Evolutionary conservation across 2,888 invertebrate species (phyloP), one percentile per base, ranked within the genome.

Genomic region (Quadroppia sp.): DNA sequence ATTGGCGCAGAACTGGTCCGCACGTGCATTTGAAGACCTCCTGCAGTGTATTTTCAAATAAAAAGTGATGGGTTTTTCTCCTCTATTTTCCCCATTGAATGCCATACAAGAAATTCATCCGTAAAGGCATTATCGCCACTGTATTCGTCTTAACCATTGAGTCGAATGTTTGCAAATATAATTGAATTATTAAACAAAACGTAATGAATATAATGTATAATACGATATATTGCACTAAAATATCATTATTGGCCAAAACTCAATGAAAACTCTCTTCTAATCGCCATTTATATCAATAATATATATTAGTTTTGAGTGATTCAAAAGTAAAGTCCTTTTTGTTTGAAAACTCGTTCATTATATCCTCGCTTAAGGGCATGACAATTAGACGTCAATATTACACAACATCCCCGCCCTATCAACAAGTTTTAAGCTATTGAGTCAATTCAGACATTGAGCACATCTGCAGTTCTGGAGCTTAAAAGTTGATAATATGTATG

Each of bases 141-240:
- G 40, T 42, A 67, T 67, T 67, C 36, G 67, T 67, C 67, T 67
- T 67, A 67, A 67, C 67, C 67, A 67, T 67, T 67, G 67, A 67
- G 61, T 32, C 61, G 61, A 61, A 9, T 48, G 48, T 48, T 56
- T 56, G 56, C 25, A 56, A 56, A 56, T 56, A 67, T 67, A 67
- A 67, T 67, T 67, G 40, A 67, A 67, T 67, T 67, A 67, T 67
- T 67, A 67, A 67, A 67, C 67, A 67, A 67, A 67, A 67, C 67
- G 40, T 67, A 67, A 67, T 67, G 42, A 67, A 67, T 67, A 67
- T 67, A 67, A 6, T 53, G 25, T 30, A 28, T 59, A n/a, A n/a
- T n/a, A n/a, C n/a, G n/a, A n/a, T n/a, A n/a, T n/a, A n/a, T n/a
- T n/a, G n/a, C n/a, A n/a, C n/a, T n/a, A n/a, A n/a, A n/a, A n/a